phyloP scores from a whole-genome alignment of 2,113 vertebrate species.

The Rhinolophus sinicus region DNA sequence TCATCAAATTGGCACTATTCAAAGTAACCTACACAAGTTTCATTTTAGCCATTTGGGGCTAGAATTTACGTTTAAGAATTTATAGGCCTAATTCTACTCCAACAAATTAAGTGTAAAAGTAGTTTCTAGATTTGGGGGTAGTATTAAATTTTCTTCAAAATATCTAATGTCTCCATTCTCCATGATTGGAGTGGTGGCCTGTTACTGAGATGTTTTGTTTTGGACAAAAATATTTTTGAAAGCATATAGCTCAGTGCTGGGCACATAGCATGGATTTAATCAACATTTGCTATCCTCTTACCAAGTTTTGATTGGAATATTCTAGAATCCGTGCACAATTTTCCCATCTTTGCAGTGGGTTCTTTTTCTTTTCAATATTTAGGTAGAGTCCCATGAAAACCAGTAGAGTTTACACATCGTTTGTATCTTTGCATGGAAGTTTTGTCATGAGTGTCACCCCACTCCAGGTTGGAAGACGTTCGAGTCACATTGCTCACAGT shows the following conservation, averaged over 20 bases:
- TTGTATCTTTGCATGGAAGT: neutral
- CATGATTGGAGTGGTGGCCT: neutral
- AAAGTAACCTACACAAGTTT: neutral
- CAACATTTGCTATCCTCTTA: neutral
- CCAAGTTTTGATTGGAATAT: neutral
- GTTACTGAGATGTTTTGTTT: neutral
- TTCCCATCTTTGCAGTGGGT: neutral
- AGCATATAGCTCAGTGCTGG: neutral
- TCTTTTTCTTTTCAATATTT: neutral
- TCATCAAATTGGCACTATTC: neutral
- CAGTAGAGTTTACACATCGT: neutral
- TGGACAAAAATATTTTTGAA: neutral
- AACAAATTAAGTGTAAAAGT: conserved; percentile 10
- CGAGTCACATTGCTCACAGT: neutral
- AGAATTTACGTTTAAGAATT: conserved; percentile 30
- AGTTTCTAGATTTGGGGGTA: conserved; percentile 15
- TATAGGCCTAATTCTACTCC: neutral
- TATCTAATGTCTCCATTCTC: neutral
- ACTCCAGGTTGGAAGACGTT: neutral
- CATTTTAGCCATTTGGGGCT: neutral
- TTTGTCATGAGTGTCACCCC: neutral
- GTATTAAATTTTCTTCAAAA: conserved; percentile 14
- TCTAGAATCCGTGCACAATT: neutral
- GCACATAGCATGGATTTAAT: neutral
- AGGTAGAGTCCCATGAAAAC: neutral